These are phyloP conservation scores for Ophthalmolycus amberensis DNA, from an alignment of 2,113 vertebrate species.

Conservation along the genomic window DNA sequence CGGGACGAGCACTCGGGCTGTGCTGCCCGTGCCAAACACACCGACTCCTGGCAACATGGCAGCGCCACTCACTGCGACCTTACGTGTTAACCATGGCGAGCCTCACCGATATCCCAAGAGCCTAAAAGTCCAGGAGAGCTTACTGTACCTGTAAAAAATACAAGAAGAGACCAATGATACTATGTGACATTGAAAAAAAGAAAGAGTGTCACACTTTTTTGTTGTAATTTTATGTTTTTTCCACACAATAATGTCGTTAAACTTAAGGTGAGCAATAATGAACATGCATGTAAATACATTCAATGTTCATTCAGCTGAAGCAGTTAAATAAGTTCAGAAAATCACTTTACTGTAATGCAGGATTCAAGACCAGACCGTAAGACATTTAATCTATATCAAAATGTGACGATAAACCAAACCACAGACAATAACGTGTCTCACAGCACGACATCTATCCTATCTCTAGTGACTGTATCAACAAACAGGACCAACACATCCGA, in stretches of 20 bases:
- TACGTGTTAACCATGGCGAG: slow-evolving; percentile 50
- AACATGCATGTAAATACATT: background rate
- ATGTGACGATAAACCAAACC: background rate
- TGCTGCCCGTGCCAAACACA: slow-evolving; percentile 96
- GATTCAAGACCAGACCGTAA: background rate
- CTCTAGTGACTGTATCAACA: background rate
- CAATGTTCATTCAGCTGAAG: background rate
- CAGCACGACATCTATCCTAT: background rate
- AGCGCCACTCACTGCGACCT: slow-evolving; percentile 42
- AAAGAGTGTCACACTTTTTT: background rate
- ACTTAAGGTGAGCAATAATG: background rate
- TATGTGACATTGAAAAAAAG: background rate
- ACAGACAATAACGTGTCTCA: background rate
- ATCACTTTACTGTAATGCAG: background rate
- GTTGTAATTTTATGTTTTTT: background rate
- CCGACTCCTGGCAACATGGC: slow-evolving; percentile 95
- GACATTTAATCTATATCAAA: background rate
- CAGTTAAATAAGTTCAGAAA: background rate
- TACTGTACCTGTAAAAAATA: slow-evolving; percentile 36
- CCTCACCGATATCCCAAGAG: slow-evolving; percentile 30
- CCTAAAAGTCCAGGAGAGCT: slow-evolving; percentile 2
- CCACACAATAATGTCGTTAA: background rate
- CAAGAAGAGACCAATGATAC: slow-evolving; percentile 9
- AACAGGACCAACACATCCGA: slow-evolving; percentile 31
- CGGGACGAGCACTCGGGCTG: slow-evolving; percentile 91